phyloP scores from a whole-genome alignment of 2,797 vertebrate species.

The Gymnoscopelus microlampas region DNA sequence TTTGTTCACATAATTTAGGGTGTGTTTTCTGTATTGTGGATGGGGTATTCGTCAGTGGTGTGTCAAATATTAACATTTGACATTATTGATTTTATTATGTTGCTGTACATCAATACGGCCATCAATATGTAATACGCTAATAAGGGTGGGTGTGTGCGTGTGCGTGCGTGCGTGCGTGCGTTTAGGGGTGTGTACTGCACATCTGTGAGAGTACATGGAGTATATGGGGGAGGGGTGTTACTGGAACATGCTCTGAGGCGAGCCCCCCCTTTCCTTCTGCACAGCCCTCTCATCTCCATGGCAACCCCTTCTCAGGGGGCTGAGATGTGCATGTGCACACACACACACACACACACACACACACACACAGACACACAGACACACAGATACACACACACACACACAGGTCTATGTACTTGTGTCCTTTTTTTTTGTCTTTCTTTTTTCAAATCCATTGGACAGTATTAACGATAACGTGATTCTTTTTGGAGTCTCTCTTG shows the following conservation, averaged over 20 bases:
- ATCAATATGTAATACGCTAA: neutral
- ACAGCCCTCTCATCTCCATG: conserved; percentile 67
- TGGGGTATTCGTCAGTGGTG: conserved; percentile 18
- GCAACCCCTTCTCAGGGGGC: conserved; percentile 62
- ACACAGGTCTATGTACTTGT: neutral
- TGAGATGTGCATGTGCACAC: conserved; percentile 45
- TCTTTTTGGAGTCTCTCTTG: conserved; percentile 3
- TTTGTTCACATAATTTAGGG: conserved; percentile 24
- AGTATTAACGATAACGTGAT: conserved; percentile 1
- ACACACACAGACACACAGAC: neutral
- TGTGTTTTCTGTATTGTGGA: conserved; percentile 55
- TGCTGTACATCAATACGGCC: too few relatives aligned
- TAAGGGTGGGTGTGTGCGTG: conserved; percentile 8
- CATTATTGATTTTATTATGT: conserved; percentile 1
- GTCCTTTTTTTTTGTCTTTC: neutral
- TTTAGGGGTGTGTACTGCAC: conserved; percentile 16
- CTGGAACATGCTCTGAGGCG: conserved; percentile 63
- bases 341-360: conserved; percentile 24
- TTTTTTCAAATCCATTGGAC: conserved; percentile 16
- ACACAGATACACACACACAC: conserved; percentile 1
- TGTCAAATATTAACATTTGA: neutral
- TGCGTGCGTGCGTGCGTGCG: neutral
- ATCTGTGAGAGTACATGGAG: conserved; percentile 36
- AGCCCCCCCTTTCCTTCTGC: conserved; percentile 53
- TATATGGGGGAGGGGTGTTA: conserved; percentile 67